Conservation (phyloP, 2,888 invertebrate species). For the Drepana falcataria region DNA sequence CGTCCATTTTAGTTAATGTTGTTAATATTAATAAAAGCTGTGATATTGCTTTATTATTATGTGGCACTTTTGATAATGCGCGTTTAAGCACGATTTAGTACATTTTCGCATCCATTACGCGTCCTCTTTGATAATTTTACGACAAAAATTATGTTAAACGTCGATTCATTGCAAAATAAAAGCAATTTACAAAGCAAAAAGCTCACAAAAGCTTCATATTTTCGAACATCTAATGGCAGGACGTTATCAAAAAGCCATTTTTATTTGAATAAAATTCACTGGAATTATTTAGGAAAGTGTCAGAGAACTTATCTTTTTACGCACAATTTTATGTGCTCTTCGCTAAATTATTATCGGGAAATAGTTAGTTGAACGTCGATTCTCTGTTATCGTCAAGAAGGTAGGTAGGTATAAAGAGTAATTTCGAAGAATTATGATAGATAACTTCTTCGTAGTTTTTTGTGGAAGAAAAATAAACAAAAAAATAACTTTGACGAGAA, state of each 20-base stretch:
- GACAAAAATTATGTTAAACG: constrained; percentile 32
- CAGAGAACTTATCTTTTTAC: constrained; percentile 60
- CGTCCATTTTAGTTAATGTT: constrained; percentile 22
- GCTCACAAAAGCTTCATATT: constrained; percentile 51
- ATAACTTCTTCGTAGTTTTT: constrained; percentile 28
- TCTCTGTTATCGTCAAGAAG: constrained; percentile 45
- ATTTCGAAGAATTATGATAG: constrained; percentile 54
- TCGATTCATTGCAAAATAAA: constrained; percentile 28
- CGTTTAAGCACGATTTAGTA: constrained; percentile 19
- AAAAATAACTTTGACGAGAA: constrained; percentile 42
- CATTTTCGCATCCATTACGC: constrained; percentile 23
- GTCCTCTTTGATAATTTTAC: constrained; percentile 18
- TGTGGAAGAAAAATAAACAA: constrained; percentile 46
- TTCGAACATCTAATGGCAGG: constrained; percentile 57
- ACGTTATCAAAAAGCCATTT: constrained; percentile 67
- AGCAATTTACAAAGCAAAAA: constrained; percentile 38
- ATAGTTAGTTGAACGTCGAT: constrained; percentile 46
- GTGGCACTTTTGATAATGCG: constrained; percentile 16
- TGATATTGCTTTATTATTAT: constrained; percentile 22
- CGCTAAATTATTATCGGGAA: constrained; percentile 56
- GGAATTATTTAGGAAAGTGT: constrained; percentile 48
- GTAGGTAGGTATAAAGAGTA: constrained; percentile 38
- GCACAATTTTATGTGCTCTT: constrained; percentile 64
- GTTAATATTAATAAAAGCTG: constrained; percentile 29
- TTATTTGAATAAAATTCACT: constrained; percentile 60